Evolutionary conservation across 2,113 vertebrate genomes (phyloP), one percentile per base, ranked within the genome.

Genomic region (Zosterops pallidus): DNA sequence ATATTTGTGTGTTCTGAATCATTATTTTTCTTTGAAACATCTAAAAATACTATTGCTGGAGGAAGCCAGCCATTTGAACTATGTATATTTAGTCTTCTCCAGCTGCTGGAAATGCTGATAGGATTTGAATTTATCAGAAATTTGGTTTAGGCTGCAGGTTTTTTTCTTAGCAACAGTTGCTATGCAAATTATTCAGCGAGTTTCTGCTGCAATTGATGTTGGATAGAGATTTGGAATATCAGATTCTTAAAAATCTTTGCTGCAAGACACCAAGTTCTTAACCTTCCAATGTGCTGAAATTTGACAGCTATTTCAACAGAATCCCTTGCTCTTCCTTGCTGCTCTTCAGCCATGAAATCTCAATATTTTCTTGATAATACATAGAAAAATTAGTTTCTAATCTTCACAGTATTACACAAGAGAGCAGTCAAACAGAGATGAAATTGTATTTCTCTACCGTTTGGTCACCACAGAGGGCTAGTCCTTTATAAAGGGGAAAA

Each of bases 161-260:
- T 97, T 91, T 96, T 94, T 96, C 95, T 96, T 97, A 97, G 97
- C 97, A 97, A 97, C 96, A 95, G 94, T 96, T 97, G 97, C 97
- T 88, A 97, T 90, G 94, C 77, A 95, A 96, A 97, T 95, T 93
- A 97, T 97, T 85, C 78, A 59, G 57, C 81, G 64, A 84, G 69
- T 79, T 96, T 97, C 78, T 96, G 85, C 92, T 94, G 72, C 95
- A 96, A 93, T 52, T 96, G 71, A 92, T 96, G 82, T 42, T 89
- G 85, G 65, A 94, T 85, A 65, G 70, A 95, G 44, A 94, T 74
- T 83, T 68, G 90, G 81, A 95, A 85, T 93, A 94, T 52, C 64
- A 94, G 52, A 78, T 89, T 71, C 52, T 95, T 75, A 63, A 94
- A 96, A 81, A 85, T 76, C 47, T 93, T 75, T 86, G 19, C 78